Conservation (phyloP, 2,888 invertebrate species). For the Amiota communis region DNA sequence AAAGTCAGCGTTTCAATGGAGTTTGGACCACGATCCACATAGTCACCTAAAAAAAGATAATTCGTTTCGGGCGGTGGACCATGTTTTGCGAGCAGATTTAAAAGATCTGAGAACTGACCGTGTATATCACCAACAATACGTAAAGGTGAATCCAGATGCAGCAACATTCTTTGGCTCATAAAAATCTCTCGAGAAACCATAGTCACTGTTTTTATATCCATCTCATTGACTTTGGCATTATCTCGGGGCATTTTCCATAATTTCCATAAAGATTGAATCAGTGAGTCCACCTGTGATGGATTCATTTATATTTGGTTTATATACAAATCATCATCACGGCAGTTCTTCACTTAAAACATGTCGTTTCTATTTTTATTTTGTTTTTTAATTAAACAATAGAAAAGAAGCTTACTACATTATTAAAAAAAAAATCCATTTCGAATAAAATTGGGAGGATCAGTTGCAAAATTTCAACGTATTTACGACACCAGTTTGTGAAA, state of each 20-base stretch:
- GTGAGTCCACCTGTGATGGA: too few species aligned
- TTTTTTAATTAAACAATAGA: neutral
- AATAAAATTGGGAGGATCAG: too few species aligned
- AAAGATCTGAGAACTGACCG: conserved; percentile 44
- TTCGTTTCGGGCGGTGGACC: conserved; percentile 35
- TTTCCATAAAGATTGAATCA: too few species aligned
- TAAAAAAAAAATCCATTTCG: neutral
- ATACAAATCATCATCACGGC: too few species aligned
- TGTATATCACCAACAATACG: conserved; percentile 44
- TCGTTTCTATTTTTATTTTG: neutral
- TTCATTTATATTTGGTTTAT: too few species aligned
- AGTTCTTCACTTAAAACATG: neutral
- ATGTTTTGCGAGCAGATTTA: conserved; percentile 34
- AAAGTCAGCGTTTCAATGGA: conserved; percentile 44
- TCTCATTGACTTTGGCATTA: conserved; percentile 17
- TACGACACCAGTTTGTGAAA: too few species aligned
- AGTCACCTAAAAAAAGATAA: conserved; percentile 48
- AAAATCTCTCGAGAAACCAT: conserved; percentile 42
- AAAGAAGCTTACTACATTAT: neutral
- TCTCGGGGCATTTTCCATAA: too few species aligned
- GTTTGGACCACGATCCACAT: conserved; percentile 47
- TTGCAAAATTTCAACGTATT: too few species aligned
- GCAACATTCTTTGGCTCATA: conserved; percentile 48
- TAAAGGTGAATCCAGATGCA: conserved; percentile 32
- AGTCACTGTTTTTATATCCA: conserved; percentile 45